Percentiles rank a stretch among this genome's conserved stretches.
Evolutionary conservation across 2,113 vertebrate species (phyloP).

Genomic region (Tinamus guttatus): DNA sequence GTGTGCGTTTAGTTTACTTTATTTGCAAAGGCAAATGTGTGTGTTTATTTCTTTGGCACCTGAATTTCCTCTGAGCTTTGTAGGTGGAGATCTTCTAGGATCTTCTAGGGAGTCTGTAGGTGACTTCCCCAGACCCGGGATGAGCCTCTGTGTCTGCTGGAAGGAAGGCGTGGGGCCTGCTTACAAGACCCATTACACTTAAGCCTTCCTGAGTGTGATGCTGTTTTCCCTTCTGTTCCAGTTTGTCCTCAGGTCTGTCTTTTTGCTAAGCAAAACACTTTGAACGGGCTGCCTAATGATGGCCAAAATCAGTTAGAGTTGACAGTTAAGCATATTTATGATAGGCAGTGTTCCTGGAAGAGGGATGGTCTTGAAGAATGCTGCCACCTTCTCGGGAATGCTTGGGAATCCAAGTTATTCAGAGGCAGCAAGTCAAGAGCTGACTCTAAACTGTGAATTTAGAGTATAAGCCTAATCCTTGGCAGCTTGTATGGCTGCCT

Average conservation of each 20-base stretch:
- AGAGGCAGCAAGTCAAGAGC: neutral
- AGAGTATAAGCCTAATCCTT: neutral
- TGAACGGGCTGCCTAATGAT: neutral
- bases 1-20: neutral
- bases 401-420: neutral
- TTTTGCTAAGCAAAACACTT: neutral
- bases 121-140: neutral
- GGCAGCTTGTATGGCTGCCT: neutral
- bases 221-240: neutral
- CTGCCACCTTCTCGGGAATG: neutral
- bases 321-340: accelerated
- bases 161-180: neutral
- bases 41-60: neutral
- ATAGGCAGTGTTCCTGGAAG: neutral
- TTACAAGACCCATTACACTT: neutral
- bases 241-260: neutral
- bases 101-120: too few species aligned
- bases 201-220: neutral
- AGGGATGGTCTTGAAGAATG: neutral
- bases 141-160: neutral
- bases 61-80: neutral
- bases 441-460: neutral
- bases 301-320: neutral
- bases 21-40: neutral
- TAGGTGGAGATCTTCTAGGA: neutral